These are phyloP conservation scores for Gasteruption jaculator DNA, from an alignment of 2,888 invertebrate species.

Conservation along the genomic window DNA sequence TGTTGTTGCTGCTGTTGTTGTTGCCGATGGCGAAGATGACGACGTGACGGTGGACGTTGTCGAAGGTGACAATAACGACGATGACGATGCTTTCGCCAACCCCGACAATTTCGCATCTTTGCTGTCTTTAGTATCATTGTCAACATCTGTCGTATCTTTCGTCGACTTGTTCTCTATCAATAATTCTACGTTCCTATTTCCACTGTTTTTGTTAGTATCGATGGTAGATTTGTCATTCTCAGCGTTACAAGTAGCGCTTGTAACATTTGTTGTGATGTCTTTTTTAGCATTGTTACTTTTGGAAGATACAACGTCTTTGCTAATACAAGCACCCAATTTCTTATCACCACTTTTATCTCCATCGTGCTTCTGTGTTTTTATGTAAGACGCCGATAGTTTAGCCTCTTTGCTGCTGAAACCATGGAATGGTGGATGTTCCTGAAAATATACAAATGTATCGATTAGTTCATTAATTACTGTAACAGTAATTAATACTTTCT, in stretches of 20 bases:
- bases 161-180: too few relatives aligned
- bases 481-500: too few relatives aligned
- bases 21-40: too few relatives aligned
- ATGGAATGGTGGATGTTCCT: constrained; percentile 49
- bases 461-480: too few relatives aligned
- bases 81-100: constrained; percentile 18
- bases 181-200: too few relatives aligned
- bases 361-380: constrained; percentile 40
- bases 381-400: constrained; percentile 40
- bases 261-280: constrained; percentile 2
- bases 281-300: constrained; percentile 6
- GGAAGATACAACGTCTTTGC: not conserved
- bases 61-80: constrained; percentile 11
- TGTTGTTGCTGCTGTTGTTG: constrained; percentile 27
- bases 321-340: not conserved
- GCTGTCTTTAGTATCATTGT: constrained; percentile 11
- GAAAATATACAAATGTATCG: too few relatives aligned
- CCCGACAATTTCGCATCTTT: constrained; percentile 19
- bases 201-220: too few relatives aligned
- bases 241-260: constrained; percentile 1
- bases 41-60: too few relatives aligned
- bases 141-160: too few relatives aligned
- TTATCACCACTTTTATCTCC: constrained; percentile 26
- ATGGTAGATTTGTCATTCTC: too few relatives aligned
- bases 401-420: constrained; percentile 49